These are phyloP conservation scores for Corythornis cristatus DNA, from an alignment of 2,113 vertebrate species.

Conservation along the genomic window DNA sequence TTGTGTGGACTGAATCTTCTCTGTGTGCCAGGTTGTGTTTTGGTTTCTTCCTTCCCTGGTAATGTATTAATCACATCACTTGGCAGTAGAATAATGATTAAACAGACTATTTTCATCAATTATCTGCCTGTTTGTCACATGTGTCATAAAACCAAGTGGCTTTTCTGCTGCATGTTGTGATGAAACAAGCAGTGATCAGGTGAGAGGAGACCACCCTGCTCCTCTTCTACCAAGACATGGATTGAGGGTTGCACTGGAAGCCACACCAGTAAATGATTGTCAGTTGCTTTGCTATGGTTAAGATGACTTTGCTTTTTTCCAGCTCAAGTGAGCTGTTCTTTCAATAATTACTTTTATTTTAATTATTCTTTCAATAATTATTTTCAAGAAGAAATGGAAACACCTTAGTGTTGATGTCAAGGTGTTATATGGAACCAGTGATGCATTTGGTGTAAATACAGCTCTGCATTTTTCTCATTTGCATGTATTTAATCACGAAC, in stretches of 20 bases:
- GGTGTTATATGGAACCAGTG: background rate
- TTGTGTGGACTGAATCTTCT: background rate
- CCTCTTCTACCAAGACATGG: background rate
- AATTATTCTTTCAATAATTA: background rate
- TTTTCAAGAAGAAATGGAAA: background rate
- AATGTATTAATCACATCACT: background rate
- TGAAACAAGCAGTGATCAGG: background rate
- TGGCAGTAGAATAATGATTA: constrained; percentile 19
- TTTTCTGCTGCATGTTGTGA: background rate
- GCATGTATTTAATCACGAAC: background rate
- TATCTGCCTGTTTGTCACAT: background rate
- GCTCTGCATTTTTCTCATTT: background rate
- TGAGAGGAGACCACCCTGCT: background rate
- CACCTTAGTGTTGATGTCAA: background rate
- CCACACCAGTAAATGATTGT: background rate
- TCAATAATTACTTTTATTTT: too few species aligned
- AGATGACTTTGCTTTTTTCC: background rate
- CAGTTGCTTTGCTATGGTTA: background rate
- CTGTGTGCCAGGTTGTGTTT: background rate
- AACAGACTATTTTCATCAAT: constrained; percentile 23
- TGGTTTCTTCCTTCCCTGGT: background rate
- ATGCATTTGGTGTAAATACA: background rate
- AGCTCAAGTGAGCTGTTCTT: background rate
- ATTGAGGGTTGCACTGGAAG: background rate
- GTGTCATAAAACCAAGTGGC: background rate